Evolutionary conservation across 2,113 vertebrate species (phyloP), one percentile per base, ranked within the genome.

Genomic region (Aspiorhynchus laticeps): DNA sequence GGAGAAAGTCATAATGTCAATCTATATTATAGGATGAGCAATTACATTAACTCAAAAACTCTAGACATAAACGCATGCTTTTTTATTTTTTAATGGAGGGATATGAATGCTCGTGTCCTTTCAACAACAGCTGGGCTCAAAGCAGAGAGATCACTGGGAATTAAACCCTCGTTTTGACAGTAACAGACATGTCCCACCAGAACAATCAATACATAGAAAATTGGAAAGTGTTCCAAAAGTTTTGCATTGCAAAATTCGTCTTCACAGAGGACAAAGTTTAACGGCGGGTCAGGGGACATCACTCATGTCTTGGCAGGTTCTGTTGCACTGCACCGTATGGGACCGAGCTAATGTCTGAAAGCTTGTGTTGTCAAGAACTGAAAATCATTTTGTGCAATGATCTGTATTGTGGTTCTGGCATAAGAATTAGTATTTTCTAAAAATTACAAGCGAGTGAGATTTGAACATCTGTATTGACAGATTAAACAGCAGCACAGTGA

Each of bases 381-480:
- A 61, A 41, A 41, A 80, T 61, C 53, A 9, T 80, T 80, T 63
- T 61, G 78, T 63, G 53, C 17, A 63, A 80, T 80, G 33, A 80
- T 41, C 24, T 63, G 12, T 63, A 63, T 63, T 43, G 53, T 80
- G 33, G 53, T 41, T 80, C 59, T 80, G 78, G 78, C 78, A 7
- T 17, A 10, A 80, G 24, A 41, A 5, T n/a, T 3, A 41, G 21
- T 61, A 10, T 41, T 63, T 63, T 53, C 51, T 38, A 38, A 33
- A 24, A 59, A 79, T 38, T 36, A 21, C 71, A 41, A 38, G 21
- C 4, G 21, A 61, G 78, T 61, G 12, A 41, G 53, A 80, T 28
- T 41, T 80, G 59, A 63, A 61, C 56, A 63, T 80, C 78, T 80
- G 78, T 80, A 14, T 9, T 43, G 78, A 56, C 78, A 41, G 78